phyloP scores from a whole-genome alignment of 2,797 vertebrate genomes.

The Diplodus sargus region DNA sequence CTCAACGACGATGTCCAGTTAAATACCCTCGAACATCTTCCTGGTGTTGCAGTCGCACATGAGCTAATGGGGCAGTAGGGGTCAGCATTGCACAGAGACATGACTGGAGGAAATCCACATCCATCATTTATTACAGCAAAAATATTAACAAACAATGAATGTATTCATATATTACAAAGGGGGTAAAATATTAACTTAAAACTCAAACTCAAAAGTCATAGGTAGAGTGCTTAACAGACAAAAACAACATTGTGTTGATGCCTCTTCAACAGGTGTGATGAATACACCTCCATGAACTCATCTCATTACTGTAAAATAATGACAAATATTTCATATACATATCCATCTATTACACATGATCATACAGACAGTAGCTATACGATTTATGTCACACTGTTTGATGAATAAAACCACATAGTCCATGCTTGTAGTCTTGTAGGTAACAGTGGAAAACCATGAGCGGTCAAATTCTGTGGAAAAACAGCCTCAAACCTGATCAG shows the following conservation, averaged over 20 bases:
- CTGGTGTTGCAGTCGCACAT: constrained; percentile 10
- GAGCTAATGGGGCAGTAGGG: constrained; percentile 13
- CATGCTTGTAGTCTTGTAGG: constrained; percentile 49
- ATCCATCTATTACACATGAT: constrained; percentile 39
- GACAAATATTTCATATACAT: constrained; percentile 41
- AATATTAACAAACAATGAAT: constrained; percentile 63
- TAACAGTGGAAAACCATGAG: constrained; percentile 23
- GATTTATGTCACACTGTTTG: constrained; percentile 38
- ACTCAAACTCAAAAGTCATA: constrained; percentile 26
- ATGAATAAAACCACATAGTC: constrained; percentile 44
- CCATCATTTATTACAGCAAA: constrained; percentile 72
- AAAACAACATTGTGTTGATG: constrained; percentile 25
- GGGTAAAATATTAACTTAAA: constrained; percentile 38
- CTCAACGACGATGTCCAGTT: neutral
- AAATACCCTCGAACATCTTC: neutral
- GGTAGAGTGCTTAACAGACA: constrained; percentile 27
- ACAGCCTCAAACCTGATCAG: constrained; percentile 20
- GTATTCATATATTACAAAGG: constrained; percentile 61
- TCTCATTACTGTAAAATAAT: constrained; percentile 52
- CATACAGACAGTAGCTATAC: constrained; percentile 39
- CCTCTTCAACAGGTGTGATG: constrained; percentile 9
- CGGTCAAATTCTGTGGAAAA: constrained; percentile 24
- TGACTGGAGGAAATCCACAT: constrained; percentile 17
- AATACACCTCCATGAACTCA: constrained; percentile 29
- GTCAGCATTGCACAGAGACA: constrained; percentile 45